A percentile compares a stretch with the other conserved stretches of the same genome.
Evolutionary conservation across 2,797 vertebrate species (phyloP).

Genomic region (Aotus griseimembra): DNA sequence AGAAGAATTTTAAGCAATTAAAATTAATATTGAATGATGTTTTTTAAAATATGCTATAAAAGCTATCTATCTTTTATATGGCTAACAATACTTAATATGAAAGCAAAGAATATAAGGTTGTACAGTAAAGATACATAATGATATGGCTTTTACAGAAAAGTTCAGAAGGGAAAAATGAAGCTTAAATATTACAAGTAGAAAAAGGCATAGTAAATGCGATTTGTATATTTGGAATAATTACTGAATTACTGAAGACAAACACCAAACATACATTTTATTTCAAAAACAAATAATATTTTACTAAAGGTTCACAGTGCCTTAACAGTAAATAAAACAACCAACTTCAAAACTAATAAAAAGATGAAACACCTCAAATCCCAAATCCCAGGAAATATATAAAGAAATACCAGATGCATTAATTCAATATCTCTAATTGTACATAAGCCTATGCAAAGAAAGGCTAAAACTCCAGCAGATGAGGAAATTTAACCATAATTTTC

Average conservation of each 20-base stretch:
- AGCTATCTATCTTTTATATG: neutral
- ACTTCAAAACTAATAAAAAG: neutral
- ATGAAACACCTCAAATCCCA: neutral
- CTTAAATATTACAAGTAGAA: neutral
- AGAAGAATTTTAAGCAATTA: slow-evolving; percentile 40
- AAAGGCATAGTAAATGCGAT: neutral
- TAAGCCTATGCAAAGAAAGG: neutral
- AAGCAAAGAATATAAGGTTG: neutral
- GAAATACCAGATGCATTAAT: neutral
- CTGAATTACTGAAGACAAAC: neutral
- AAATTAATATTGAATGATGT: slow-evolving; percentile 44
- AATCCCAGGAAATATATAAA: neutral
- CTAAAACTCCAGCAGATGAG: neutral
- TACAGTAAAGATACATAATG: neutral
- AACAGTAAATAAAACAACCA: neutral
- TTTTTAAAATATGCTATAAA: slow-evolving; percentile 26
- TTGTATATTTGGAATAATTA: neutral
- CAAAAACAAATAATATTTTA: neutral
- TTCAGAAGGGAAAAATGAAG: neutral
- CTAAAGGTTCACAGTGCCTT: neutral
- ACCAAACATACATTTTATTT: neutral
- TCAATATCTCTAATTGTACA: neutral
- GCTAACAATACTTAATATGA: neutral
- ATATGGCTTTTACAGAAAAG: neutral
- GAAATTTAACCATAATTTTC: neutral